These are phyloP conservation scores for Drosophila ironensis DNA, from an alignment of 1,140 invertebrate species.

Conservation along the genomic window DNA sequence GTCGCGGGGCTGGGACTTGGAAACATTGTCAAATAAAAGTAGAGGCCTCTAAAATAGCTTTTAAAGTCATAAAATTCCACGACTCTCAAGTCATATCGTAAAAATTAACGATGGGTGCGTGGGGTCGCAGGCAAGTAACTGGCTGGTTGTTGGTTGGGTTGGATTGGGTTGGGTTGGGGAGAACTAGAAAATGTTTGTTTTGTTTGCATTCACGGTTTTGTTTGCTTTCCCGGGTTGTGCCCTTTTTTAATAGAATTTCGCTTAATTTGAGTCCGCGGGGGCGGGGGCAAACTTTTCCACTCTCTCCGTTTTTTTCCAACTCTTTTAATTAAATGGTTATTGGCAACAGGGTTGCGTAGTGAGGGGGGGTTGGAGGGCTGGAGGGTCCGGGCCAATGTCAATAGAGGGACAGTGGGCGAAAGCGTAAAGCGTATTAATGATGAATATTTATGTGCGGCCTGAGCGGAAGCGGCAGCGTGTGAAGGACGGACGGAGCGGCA, in stretches of 20 bases:
- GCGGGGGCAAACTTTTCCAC: constrained; percentile 40
- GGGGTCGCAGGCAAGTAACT: constrained; percentile 39
- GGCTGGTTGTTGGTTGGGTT: background rate
- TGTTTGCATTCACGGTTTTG: constrained; percentile 70
- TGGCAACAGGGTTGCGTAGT: constrained; percentile 28
- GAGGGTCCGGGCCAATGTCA: constrained; percentile 67
- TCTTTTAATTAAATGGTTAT: constrained; percentile 81
- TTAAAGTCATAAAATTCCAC: constrained; percentile 79
- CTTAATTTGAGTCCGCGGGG: constrained; percentile 65
- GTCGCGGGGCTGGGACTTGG: background rate
- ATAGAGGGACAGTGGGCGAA: constrained; percentile 41
- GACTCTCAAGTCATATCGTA: constrained; percentile 68
- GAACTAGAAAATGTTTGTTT: constrained; percentile 51
- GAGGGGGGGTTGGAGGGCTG: constrained; percentile 8
- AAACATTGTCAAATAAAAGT: constrained; percentile 75
- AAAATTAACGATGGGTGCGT: constrained; percentile 78
- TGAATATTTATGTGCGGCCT: constrained; percentile 76
- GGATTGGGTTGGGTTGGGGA: background rate
- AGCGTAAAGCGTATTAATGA: constrained; percentile 78
- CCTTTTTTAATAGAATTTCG: constrained; percentile 78
- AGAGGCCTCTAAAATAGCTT: constrained; percentile 79
- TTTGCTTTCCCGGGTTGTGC: constrained; percentile 43
- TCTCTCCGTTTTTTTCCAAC: constrained; percentile 52
- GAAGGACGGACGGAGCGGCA: constrained; percentile 43
- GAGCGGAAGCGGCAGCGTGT: constrained; percentile 53